These are phyloP conservation scores for Lucilia cuprina DNA, from an alignment of 1,140 invertebrate genomes.

Conservation along the genomic window DNA sequence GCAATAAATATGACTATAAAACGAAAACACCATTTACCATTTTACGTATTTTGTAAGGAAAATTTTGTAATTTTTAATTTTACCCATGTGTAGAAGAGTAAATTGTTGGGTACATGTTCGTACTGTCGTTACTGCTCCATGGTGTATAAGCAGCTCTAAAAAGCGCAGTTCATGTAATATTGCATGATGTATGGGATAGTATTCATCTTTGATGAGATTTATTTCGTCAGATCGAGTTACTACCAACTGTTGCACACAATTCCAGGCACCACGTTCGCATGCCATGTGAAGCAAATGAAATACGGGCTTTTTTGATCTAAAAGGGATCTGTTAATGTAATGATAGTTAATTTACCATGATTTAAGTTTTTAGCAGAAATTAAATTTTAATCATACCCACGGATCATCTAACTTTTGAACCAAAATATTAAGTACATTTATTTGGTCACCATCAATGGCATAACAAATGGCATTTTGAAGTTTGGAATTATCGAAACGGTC, in stretches of 20 bases:
- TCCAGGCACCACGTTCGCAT: slow-evolving; percentile 75
- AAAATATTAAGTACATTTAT: slow-evolving; percentile 71
- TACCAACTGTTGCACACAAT: slow-evolving; percentile 73
- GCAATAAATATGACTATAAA: slow-evolving; percentile 68
- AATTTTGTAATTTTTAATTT: slow-evolving; percentile 41
- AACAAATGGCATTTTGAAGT: slow-evolving; percentile 75
- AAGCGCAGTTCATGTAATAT: slow-evolving; percentile 73
- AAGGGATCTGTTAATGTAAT: slow-evolving; percentile 58
- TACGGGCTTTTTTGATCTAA: slow-evolving; percentile 68
- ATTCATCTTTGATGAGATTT: slow-evolving; percentile 78
- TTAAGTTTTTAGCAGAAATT: too few species aligned
- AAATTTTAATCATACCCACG: slow-evolving; percentile 66
- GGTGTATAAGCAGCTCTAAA: slow-evolving; percentile 70
- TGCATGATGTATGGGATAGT: slow-evolving; percentile 78
- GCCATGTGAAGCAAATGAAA: slow-evolving; percentile 73
- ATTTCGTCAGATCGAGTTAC: slow-evolving; percentile 74
- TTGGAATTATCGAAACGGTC: slow-evolving; percentile 66
- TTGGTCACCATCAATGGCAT: slow-evolving; percentile 77
- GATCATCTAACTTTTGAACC: slow-evolving; percentile 73
- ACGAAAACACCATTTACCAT: background rate
- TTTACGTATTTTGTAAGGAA: background rate
- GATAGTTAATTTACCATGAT: background rate
- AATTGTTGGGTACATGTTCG: slow-evolving; percentile 77
- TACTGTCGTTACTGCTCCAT: slow-evolving; percentile 73
- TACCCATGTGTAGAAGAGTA: slow-evolving; percentile 73